A percentile compares a stretch with the other conserved stretches of the same genome.
Evolutionary conservation across 1,140 invertebrate genomes (phyloP).

Genomic region (Asbolus verrucosus): DNA sequence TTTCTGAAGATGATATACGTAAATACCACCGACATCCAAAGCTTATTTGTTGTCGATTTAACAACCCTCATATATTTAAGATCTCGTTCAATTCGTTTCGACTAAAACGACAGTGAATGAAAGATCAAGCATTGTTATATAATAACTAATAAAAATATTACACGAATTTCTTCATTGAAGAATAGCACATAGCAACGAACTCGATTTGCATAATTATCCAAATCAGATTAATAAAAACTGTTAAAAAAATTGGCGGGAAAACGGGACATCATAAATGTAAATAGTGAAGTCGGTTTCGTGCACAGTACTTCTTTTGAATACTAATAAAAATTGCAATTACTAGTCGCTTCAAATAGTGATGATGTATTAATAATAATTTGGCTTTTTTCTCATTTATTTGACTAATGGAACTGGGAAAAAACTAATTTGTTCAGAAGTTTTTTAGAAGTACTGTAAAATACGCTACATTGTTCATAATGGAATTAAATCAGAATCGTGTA

Average conservation of each 20-base stretch:
- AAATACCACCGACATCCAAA: neutral
- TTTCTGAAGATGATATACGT: neutral
- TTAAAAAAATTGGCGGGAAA: slow-evolving; percentile 8
- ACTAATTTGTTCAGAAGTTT: slow-evolving; percentile 5
- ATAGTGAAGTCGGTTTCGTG: slow-evolving; percentile 5
- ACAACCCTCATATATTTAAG: neutral
- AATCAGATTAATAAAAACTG: neutral
- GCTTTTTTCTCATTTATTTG: slow-evolving; percentile 7
- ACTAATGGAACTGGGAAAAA: slow-evolving; percentile 8
- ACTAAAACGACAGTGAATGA: too few relatives aligned
- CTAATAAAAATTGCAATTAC: slow-evolving; percentile 24
- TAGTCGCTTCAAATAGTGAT: slow-evolving; percentile 32
- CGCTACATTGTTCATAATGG: too few relatives aligned
- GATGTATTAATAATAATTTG: slow-evolving; percentile 31
- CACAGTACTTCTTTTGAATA: slow-evolving; percentile 18
- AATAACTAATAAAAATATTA: too few relatives aligned
- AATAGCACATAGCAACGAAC: too few relatives aligned
- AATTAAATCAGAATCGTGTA: too few relatives aligned
- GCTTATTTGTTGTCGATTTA: neutral
- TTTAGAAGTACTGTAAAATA: too few relatives aligned
- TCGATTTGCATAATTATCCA: neutral
- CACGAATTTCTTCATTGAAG: too few relatives aligned
- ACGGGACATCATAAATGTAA: slow-evolving; percentile 20
- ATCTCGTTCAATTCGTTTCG: neutral
- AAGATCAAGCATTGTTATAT: too few relatives aligned